These are phyloP conservation scores for Pinna nobilis DNA, from an alignment of 1,140 invertebrate genomes.

Conservation along the genomic window DNA sequence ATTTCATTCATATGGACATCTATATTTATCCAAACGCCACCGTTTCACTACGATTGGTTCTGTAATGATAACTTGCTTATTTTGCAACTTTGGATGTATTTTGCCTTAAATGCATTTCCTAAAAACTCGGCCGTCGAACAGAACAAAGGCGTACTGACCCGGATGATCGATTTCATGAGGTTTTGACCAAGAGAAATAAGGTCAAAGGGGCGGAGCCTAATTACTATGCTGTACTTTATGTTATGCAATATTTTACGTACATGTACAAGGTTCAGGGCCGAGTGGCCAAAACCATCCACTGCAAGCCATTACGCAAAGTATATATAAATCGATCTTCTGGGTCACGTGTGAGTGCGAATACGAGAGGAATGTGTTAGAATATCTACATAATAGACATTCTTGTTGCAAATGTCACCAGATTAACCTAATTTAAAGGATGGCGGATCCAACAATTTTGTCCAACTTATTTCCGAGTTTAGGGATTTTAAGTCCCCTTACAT, in stretches of 20 bases:
- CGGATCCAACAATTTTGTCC: too few relatives aligned
- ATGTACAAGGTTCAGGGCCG: constrained; percentile 18
- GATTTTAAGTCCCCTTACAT: too few relatives aligned
- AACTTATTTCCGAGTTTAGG: too few relatives aligned
- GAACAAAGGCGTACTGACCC: background rate
- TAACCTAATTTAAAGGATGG: background rate
- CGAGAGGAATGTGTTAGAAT: background rate
- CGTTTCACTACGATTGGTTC: too few relatives aligned
- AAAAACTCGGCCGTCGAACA: background rate
- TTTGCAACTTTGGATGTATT: background rate
- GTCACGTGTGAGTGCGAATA: background rate
- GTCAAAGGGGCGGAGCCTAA: background rate
- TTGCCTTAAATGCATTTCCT: background rate
- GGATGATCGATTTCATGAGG: background rate
- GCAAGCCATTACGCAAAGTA: constrained; percentile 7
- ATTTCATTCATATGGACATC: constrained; percentile 17
- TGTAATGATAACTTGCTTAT: constrained; percentile 5
- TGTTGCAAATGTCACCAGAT: background rate
- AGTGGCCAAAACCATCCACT: too few relatives aligned
- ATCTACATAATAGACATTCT: background rate
- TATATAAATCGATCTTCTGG: background rate
- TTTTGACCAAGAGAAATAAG: background rate
- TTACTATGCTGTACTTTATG: constrained; percentile 20
- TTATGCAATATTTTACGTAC: background rate
- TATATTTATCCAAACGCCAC: too few relatives aligned